Conservation (phyloP, 2,113 vertebrate genomes). For the Sclerurus mexicanus region DNA sequence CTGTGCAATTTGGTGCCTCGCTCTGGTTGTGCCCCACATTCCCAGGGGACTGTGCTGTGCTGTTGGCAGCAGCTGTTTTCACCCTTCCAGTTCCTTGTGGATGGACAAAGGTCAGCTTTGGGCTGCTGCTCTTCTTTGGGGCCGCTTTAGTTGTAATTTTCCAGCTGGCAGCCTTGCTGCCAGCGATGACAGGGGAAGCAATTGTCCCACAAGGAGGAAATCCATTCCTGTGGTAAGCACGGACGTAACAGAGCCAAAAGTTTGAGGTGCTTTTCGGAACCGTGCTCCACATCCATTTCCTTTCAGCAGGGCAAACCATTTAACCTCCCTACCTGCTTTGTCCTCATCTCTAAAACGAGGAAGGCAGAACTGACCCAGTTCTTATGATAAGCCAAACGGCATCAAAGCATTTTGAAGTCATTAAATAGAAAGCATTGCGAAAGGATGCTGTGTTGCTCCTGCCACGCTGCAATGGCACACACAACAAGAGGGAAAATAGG, state of each 20-base stretch:
- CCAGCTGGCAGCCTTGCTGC: neutral
- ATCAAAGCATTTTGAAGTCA: conserved; percentile 1
- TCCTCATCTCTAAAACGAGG: conserved; percentile 20
- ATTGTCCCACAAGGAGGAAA: conserved; percentile 10
- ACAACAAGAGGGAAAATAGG: neutral
- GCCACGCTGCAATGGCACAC: neutral
- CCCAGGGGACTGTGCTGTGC: neutral
- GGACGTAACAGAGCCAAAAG: neutral
- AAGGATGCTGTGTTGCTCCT: neutral
- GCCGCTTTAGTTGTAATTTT: neutral
- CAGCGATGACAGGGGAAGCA: neutral
- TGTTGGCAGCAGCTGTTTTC: neutral
- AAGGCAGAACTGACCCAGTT: conserved; percentile 52
- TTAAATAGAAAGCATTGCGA: neutral
- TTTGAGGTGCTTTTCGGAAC: neutral
- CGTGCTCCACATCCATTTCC: neutral
- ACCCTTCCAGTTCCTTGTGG: neutral
- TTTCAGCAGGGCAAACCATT: conserved; percentile 33
- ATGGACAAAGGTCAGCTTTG: neutral
- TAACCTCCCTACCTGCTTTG: conserved; percentile 43
- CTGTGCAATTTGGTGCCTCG: neutral
- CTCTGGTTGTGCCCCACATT: neutral
- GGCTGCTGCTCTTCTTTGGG: neutral
- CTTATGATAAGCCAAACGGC: neutral
- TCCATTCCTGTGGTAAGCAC: neutral